phyloP scores from a whole-genome alignment of 2,888 invertebrate species.

The Melinopterus prodromus region DNA sequence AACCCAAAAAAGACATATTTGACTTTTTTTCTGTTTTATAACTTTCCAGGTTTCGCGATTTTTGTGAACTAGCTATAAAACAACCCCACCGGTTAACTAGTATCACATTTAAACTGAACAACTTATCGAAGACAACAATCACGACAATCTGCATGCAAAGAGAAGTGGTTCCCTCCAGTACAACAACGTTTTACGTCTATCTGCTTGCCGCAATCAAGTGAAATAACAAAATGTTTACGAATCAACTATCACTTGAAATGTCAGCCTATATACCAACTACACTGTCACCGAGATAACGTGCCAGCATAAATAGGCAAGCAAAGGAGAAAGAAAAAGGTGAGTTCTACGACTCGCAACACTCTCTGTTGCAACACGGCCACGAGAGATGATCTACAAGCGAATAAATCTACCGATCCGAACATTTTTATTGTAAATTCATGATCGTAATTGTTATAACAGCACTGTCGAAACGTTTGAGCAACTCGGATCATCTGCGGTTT shows the following conservation, averaged over 20 bases:
- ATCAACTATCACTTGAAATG: slow-evolving; percentile 22
- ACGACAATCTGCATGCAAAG: too few relatives aligned
- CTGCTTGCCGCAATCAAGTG: not conserved
- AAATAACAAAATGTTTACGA: not conserved
- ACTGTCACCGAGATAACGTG: slow-evolving; percentile 21
- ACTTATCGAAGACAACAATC: too few relatives aligned
- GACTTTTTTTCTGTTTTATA: too few relatives aligned
- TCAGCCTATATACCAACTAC: slow-evolving; percentile 17
- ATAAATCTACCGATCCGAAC: not conserved
- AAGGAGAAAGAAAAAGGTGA: not conserved
- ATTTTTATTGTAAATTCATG: slow-evolving; percentile 4
- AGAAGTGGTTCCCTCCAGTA: not conserved
- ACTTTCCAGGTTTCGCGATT: too few relatives aligned
- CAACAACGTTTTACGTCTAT: not conserved
- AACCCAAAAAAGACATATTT: too few relatives aligned
- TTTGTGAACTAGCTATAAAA: too few relatives aligned
- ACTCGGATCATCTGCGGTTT: not conserved
- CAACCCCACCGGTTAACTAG: too few relatives aligned
- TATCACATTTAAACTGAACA: too few relatives aligned
- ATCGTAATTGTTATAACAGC: not conserved
- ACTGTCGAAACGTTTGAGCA: slow-evolving; percentile 4
- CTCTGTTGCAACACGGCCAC: not conserved
- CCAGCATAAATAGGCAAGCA: slow-evolving; percentile 11
- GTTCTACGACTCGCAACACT: not conserved
- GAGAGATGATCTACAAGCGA: not conserved